Evolutionary conservation across 2,888 invertebrate species (phyloP).

Genomic region (Drosophila macrospina): DNA sequence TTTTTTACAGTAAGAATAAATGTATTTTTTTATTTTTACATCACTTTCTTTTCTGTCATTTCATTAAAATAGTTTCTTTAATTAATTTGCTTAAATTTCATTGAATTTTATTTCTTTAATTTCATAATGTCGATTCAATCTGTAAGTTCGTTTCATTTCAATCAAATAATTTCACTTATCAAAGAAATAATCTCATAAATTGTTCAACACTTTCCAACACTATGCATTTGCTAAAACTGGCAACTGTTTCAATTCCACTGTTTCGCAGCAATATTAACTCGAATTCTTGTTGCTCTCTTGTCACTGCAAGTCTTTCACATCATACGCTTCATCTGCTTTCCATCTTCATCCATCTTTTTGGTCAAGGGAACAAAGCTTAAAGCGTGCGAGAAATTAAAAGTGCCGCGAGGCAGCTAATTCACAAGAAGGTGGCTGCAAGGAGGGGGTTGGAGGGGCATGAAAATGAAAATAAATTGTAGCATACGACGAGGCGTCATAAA

Average conservation of each 20-base stretch:
- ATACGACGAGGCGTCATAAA: slow-evolving; percentile 61
- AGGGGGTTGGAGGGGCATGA: slow-evolving; percentile 1
- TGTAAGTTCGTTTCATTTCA: too few species aligned
- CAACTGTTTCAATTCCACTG: neutral
- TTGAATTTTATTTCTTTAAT: too few species aligned
- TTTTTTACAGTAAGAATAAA: too few species aligned
- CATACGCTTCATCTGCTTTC: neutral
- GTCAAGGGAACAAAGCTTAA: slow-evolving; percentile 6
- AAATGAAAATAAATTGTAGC: slow-evolving; percentile 68
- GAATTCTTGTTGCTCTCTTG: neutral
- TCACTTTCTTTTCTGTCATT: too few species aligned
- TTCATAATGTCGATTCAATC: too few species aligned
- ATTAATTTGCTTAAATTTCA: too few species aligned
- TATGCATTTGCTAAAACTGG: neutral
- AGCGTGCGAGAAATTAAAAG: slow-evolving; percentile 24
- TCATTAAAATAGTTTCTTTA: too few species aligned
- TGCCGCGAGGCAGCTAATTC: slow-evolving; percentile 20
- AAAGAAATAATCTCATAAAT: too few species aligned
- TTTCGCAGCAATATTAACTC: neutral
- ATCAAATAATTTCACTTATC: too few species aligned
- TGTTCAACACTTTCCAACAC: neutral
- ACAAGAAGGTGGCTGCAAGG: neutral
- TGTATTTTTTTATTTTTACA: too few species aligned
- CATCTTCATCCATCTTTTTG: slow-evolving; percentile 1
- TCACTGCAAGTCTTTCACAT: neutral